These are phyloP conservation scores for Callospermophilus lateralis DNA, from an alignment of 2,113 vertebrate species.

Conservation along the genomic window DNA sequence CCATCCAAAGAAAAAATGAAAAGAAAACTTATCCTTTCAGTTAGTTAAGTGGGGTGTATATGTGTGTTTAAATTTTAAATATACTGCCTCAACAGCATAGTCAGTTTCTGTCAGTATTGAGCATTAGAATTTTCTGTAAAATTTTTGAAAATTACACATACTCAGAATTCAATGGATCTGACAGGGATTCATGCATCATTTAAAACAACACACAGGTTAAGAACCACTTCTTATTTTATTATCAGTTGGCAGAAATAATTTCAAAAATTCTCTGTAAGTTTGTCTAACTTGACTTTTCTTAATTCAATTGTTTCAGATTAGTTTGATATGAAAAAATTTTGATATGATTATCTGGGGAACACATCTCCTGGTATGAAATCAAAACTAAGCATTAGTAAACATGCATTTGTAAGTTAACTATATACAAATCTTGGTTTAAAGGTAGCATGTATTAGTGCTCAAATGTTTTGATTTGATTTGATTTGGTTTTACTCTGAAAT, in stretches of 20 bases:
- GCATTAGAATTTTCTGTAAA: background rate
- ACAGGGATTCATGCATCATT: background rate
- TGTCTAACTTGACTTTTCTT: conserved; percentile 29
- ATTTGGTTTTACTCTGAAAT: conserved; percentile 31
- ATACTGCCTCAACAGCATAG: background rate
- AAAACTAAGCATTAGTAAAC: background rate
- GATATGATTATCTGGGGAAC: background rate
- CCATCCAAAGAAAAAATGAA: background rate
- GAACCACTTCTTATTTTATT: background rate
- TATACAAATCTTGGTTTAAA: conserved; percentile 23
- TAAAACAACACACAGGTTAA: background rate
- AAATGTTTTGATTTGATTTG: background rate
- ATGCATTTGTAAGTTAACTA: background rate
- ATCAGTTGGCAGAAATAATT: background rate
- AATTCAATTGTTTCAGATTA: conserved; percentile 28
- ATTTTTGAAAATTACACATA: background rate
- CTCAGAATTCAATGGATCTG: background rate
- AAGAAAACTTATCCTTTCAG: background rate
- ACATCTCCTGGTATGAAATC: background rate
- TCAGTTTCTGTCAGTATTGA: background rate
- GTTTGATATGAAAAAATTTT: background rate
- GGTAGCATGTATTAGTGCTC: background rate
- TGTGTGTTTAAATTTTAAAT: background rate
- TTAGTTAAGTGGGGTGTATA: background rate
- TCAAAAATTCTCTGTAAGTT: background rate